phyloP scores from a whole-genome alignment of 2,888 invertebrate genomes.

The Diarsia brunnea region DNA sequence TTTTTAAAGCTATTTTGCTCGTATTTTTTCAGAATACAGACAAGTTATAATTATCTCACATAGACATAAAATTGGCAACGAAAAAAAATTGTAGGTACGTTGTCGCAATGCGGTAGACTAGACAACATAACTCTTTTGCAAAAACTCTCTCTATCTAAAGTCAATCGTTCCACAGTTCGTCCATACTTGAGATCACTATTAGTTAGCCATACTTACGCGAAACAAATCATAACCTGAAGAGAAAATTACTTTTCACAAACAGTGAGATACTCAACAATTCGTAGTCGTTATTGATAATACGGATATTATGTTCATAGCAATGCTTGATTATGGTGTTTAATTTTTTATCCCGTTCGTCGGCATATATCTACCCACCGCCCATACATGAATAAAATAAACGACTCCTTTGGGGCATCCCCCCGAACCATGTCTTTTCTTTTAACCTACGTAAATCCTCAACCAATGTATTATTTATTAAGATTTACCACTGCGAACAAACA shows the following conservation, averaged over 20 bases:
- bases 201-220: not conserved
- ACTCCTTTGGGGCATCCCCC: constrained; percentile 69
- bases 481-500: constrained; percentile 71
- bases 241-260: not conserved
- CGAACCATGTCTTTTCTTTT: constrained; percentile 79
- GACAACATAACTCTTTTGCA: constrained; percentile 30
- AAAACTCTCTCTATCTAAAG: not conserved
- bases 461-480: constrained; percentile 73
- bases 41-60: not conserved
- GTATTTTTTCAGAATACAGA: not conserved
- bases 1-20: not conserved
- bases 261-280: not conserved
- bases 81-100: constrained; percentile 14
- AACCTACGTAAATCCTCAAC: constrained; percentile 76
- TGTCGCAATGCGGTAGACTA: constrained; percentile 50
- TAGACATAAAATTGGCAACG: not conserved
- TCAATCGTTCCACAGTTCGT: constrained; percentile 14
- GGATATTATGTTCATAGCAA: not conserved
- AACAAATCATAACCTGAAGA: not conserved
- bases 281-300: not conserved
- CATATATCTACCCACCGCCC: constrained; percentile 60
- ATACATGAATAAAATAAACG: constrained; percentile 78
- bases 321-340: constrained; percentile 7
- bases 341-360: constrained; percentile 65
- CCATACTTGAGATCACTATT: constrained; percentile 11